These are phyloP conservation scores for Herpetotheres cachinnans DNA, from an alignment of 2,113 vertebrate genomes.

Conservation along the genomic window DNA sequence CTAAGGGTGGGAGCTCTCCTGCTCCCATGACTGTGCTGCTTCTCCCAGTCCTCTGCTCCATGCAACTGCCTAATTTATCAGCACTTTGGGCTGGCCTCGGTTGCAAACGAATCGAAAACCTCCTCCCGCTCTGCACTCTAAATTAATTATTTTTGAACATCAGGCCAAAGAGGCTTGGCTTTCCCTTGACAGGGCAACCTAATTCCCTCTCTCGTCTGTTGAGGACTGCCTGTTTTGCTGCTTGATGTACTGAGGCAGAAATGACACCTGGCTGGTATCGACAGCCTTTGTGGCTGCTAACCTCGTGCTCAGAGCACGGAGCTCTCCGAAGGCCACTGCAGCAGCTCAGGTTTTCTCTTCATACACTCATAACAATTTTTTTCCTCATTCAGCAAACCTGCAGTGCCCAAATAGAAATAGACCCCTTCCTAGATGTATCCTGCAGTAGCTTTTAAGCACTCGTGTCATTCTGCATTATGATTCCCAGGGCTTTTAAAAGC, in stretches of 20 bases:
- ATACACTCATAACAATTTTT: neutral
- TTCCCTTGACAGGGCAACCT: neutral
- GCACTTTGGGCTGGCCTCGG: neutral
- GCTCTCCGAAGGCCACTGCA: rapidly evolving
- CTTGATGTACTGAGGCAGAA: neutral
- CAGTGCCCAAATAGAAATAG: neutral
- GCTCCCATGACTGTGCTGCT: neutral
- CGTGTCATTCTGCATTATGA: neutral
- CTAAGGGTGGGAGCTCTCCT: neutral
- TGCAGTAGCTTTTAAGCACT: neutral
- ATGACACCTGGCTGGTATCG: rapidly evolving
- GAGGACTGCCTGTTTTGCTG: neutral
- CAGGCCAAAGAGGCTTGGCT: neutral
- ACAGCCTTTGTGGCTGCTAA: neutral
- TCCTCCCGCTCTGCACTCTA: neutral
- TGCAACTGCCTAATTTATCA: neutral
- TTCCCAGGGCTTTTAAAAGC: neutral
- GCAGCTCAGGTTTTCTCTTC: neutral
- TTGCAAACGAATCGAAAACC: neutral
- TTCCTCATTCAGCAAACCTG: neutral
- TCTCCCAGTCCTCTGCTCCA: neutral
- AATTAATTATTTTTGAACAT: neutral
- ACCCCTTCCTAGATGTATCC: neutral
- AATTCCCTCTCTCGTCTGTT: neutral
- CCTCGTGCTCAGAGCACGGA: rapidly evolving